phyloP scores from a whole-genome alignment of 2,888 invertebrate species.

The Antheraea yamamai region DNA sequence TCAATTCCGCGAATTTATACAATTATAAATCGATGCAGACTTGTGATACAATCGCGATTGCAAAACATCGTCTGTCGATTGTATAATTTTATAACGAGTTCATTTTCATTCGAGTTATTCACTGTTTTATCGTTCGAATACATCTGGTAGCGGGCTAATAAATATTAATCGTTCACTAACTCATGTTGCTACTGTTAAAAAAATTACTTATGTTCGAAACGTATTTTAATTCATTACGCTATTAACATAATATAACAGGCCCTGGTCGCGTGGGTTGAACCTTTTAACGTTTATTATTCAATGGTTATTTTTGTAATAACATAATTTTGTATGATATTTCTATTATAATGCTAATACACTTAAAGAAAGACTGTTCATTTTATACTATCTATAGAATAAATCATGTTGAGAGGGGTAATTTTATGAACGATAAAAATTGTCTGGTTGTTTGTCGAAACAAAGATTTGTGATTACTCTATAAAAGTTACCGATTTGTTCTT shows the following conservation, averaged over 20 bases:
- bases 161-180: constrained; percentile 74
- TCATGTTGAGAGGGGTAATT: background rate
- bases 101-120: constrained; percentile 8
- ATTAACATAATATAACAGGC: constrained; percentile 64
- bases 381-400: background rate
- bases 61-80: constrained; percentile 4
- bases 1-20: background rate
- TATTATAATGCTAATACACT: background rate
- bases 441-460: background rate
- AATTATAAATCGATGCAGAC: background rate
- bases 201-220: constrained; percentile 56
- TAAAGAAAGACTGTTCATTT: background rate
- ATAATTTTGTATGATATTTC: background rate
- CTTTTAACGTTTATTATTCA: constrained; percentile 12
- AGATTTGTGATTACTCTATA: background rate
- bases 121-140: constrained; percentile 15
- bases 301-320: constrained; percentile 13
- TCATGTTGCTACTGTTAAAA: constrained; percentile 71
- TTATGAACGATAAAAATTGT: background rate
- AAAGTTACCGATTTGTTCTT: background rate
- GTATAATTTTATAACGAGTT: background rate
- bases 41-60: background rate
- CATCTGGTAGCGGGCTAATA: constrained; percentile 51
- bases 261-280: constrained; percentile 58
- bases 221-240: constrained; percentile 63